These are phyloP conservation scores for Drosophila nasuta DNA, from an alignment of 1,140 invertebrate genomes.

Conservation along the genomic window DNA sequence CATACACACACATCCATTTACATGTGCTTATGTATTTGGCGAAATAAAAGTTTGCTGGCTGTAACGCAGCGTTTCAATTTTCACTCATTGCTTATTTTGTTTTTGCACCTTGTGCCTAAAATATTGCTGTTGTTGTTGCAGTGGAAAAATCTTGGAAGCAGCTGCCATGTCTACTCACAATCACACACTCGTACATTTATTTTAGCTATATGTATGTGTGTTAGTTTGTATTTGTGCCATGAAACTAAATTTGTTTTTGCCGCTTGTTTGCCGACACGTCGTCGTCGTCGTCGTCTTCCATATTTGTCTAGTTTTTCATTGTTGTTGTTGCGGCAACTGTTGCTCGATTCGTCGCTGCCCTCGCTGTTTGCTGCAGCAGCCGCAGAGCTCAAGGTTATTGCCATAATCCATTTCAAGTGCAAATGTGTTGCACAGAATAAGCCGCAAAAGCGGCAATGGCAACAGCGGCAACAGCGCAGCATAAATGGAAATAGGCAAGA, in stretches of 20 bases:
- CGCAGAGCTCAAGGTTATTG: slow-evolving; percentile 78
- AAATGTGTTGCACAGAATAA: slow-evolving; percentile 77
- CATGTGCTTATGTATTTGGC: neutral
- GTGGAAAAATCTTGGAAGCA: slow-evolving; percentile 57
- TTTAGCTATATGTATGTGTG: neutral
- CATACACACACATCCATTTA: neutral
- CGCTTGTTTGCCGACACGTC: slow-evolving; percentile 43
- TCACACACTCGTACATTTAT: neutral
- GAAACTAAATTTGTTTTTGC: slow-evolving; percentile 68
- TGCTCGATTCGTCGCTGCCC: slow-evolving; percentile 51
- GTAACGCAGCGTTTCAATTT: slow-evolving; percentile 42
- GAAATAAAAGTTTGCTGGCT: slow-evolving; percentile 12
- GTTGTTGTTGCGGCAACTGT: slow-evolving; percentile 68
- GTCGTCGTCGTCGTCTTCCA: slow-evolving; percentile 55
- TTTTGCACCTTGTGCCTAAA: slow-evolving; percentile 49
- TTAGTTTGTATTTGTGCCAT: slow-evolving; percentile 33
- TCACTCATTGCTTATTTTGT: slow-evolving; percentile 22
- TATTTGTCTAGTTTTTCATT: slow-evolving; percentile 69
- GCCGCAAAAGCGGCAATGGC: slow-evolving; percentile 42
- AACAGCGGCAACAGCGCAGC: slow-evolving; percentile 31
- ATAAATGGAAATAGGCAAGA: slow-evolving; percentile 55
- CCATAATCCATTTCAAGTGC: slow-evolving; percentile 82
- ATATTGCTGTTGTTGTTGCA: slow-evolving; percentile 47
- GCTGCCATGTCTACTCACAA: slow-evolving; percentile 11
- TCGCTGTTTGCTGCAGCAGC: slow-evolving; percentile 50